Evolutionary conservation across 1,140 invertebrate genomes (phyloP), one percentile per base, ranked within the genome.

Genomic region (Dinothrombium tinctorium): DNA sequence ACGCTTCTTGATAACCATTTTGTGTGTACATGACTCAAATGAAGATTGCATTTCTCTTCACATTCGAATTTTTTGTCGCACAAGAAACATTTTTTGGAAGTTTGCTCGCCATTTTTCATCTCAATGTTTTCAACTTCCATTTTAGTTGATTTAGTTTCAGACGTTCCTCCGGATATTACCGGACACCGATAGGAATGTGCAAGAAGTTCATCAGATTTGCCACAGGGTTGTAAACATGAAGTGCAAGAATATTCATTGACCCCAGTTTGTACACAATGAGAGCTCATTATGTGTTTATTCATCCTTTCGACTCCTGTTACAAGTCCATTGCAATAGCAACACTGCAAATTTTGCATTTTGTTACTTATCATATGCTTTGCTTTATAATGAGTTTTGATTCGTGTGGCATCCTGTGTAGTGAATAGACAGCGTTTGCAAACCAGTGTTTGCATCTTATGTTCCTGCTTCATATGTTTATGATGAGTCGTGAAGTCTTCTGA

Each of bases 241-340:
- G 48, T 48, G 46, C 52, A 53, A 11, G 50, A 52, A 47, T 45
- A 53, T 31, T 48, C 45, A 29, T 47, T 39, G 6, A 46, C 40
- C 25, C 51, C 52, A 20, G 52, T 53, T 31, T 53, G 52, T 3
- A 53, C 52, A 36, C 50, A 51, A 47, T 53, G 52, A 28, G 51
- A 49, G 2, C 48, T 28, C 43, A 53, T 42, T 15, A 53, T 52
- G 37, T 53, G 52, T 28, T 53, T 53, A 3, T 43, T 51, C 14
- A 53, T 38, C 15, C 52, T 42, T n/a, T 53, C 52, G 17, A 47
- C 45, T 4, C 52, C 52, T 39, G 48, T 48, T 6, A 53, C 42
- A 36, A 53, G 47, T 9, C 52, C 52, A 23, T 46, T 48, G 40
- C 52, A 53, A 17, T 51, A 52, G 21, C 45, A 47, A 37, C 52